phyloP scores from a whole-genome alignment of 2,888 invertebrate species.

The Baccha elongata region DNA sequence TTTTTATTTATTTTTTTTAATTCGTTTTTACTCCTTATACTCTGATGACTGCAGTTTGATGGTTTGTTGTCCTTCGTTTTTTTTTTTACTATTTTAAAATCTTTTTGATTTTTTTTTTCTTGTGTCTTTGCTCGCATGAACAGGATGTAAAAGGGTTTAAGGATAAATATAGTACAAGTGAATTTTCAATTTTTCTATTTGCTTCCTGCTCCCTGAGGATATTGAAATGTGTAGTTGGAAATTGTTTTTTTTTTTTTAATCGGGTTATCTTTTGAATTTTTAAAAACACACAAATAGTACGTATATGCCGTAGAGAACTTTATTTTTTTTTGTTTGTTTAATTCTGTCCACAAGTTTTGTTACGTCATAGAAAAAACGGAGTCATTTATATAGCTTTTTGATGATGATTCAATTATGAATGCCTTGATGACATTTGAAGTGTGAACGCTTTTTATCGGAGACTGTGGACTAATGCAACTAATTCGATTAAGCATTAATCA shows the following conservation, averaged over 20 bases:
- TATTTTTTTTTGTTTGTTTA: background rate
- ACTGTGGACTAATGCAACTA: too few relatives aligned
- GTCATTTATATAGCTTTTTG: too few relatives aligned
- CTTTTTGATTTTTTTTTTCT: conserved; percentile 3
- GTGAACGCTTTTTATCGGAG: too few relatives aligned
- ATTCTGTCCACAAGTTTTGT: background rate
- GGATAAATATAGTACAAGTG: conserved; percentile 44
- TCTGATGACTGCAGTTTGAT: conserved; percentile 11
- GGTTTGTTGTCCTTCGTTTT: background rate
- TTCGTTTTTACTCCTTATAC: conserved; percentile 5
- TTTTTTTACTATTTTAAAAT: background rate
- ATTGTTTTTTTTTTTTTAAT: conserved; percentile 51
- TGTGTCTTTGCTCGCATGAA: conserved; percentile 13
- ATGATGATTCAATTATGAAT: too few relatives aligned
- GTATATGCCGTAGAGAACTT: conserved; percentile 10
- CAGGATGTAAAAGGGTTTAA: conserved; percentile 46
- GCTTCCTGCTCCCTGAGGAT: conserved; percentile 42
- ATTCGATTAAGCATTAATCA: too few relatives aligned
- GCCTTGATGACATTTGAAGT: too few relatives aligned
- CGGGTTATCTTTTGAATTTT: conserved; percentile 50
- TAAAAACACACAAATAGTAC: conserved; percentile 2
- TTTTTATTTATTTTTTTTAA: conserved; percentile 10
- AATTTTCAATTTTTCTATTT: conserved; percentile 66
- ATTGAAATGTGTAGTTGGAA: conserved; percentile 53
- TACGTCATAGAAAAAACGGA: background rate